Conservation (phyloP, 1,140 invertebrate species). For the Bombus confusus region DNA sequence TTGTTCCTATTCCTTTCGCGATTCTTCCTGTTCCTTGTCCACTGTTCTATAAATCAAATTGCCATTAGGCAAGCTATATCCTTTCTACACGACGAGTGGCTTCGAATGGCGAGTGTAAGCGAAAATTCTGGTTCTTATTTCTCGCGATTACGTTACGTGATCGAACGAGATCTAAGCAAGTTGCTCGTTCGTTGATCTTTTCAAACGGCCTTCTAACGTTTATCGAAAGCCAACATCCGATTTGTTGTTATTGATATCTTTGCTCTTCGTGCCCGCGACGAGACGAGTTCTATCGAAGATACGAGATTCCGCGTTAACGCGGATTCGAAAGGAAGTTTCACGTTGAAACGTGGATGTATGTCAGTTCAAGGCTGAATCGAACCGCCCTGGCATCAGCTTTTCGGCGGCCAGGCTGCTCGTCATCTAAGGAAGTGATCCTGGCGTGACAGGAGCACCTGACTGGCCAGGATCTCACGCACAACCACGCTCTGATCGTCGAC, state of each 20-base stretch:
- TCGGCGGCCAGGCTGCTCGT: conserved; percentile 77
- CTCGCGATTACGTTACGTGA: neutral
- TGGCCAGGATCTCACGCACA: conserved; percentile 51
- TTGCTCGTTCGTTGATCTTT: neutral
- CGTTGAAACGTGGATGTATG: neutral
- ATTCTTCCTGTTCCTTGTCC: neutral
- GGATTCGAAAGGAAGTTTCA: neutral
- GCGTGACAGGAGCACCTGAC: conserved; percentile 60
- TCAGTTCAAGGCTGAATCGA: conserved; percentile 59
- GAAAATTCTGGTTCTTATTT: neutral
- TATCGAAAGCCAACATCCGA: neutral
- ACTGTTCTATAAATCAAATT: neutral
- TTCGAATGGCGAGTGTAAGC: rapidly evolving
- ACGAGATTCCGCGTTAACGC: neutral
- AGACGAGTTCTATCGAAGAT: neutral
- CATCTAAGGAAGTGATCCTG: conserved; percentile 78
- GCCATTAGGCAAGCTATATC: neutral
- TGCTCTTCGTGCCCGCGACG: neutral
- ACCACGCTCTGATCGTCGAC: conserved; percentile 30
- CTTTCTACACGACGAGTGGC: neutral
- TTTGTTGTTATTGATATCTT: neutral
- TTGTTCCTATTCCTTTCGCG: neutral
- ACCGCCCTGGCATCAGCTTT: conserved; percentile 74
- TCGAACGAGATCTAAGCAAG: neutral
- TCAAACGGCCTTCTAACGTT: neutral